Conservation (phyloP, 2,888 invertebrate species). For the Heliconius aoede region DNA sequence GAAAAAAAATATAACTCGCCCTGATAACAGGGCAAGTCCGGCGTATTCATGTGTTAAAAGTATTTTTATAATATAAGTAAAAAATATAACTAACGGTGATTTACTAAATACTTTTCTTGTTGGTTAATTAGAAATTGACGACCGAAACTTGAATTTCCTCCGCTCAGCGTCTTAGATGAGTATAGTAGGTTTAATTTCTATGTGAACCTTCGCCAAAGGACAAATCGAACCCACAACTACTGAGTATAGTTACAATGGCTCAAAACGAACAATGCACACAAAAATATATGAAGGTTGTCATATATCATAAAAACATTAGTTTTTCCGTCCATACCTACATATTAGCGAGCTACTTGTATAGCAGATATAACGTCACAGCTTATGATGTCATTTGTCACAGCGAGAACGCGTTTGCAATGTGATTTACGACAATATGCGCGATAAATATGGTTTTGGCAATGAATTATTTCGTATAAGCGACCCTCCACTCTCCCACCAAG, state of each 20-base stretch:
- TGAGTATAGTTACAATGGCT: not conserved
- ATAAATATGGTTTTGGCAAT: conserved; percentile 16
- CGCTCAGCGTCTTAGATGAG: too few relatives aligned
- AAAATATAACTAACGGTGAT: too few relatives aligned
- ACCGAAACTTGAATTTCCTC: too few relatives aligned
- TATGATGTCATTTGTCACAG: conserved; percentile 19
- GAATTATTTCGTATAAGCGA: not conserved
- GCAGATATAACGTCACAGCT: not conserved
- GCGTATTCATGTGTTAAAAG: too few relatives aligned
- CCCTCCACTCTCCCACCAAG: too few relatives aligned
- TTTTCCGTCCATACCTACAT: not conserved
- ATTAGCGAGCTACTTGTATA: conserved; percentile 5
- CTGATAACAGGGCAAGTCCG: too few relatives aligned
- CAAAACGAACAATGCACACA: not conserved
- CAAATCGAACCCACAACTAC: not conserved
- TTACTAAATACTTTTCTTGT: too few relatives aligned
- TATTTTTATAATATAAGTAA: too few relatives aligned
- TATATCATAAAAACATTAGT: not conserved
- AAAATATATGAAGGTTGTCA: not conserved
- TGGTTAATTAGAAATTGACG: too few relatives aligned
- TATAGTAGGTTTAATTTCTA: too few relatives aligned
- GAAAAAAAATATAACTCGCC: too few relatives aligned
- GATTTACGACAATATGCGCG: conserved; percentile 9
- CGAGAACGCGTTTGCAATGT: not conserved
- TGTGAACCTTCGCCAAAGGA: not conserved